Conservation (phyloP, 2,888 invertebrate genomes). For the Baronia brevicornis region DNA sequence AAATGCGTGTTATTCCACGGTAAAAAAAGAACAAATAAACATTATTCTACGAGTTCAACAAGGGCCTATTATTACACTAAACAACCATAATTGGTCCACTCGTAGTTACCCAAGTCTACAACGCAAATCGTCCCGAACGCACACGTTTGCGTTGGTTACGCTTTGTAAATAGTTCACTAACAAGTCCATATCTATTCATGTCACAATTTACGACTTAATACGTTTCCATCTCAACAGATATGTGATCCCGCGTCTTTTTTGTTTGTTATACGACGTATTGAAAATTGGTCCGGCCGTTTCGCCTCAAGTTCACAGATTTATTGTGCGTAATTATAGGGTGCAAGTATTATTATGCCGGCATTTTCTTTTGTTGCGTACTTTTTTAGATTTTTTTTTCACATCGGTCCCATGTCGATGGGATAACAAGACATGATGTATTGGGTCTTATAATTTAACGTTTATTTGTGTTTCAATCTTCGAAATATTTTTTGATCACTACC, state of each 20-base stretch:
- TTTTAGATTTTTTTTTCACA: conserved; percentile 23
- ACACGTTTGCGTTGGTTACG: conserved; percentile 17
- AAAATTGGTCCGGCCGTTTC: conserved; percentile 32
- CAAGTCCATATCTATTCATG: conserved; percentile 27
- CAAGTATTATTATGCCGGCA: conserved; percentile 27
- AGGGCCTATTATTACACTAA: conserved; percentile 21
- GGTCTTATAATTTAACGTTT: conserved; percentile 23
- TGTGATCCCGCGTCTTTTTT: conserved; percentile 25
- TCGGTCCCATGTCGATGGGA: conserved; percentile 25
- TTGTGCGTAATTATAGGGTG: conserved; percentile 54
- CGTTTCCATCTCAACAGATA: conserved; percentile 24
- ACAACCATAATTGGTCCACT: conserved; percentile 37
- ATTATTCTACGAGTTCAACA: too few species aligned
- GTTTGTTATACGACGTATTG: conserved; percentile 30
- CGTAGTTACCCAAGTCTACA: conserved; percentile 16
- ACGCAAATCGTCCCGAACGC: conserved; percentile 19
- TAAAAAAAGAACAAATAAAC: too few species aligned
- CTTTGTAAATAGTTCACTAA: conserved; percentile 22
- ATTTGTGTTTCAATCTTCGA: conserved; percentile 23
- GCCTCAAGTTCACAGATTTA: conserved; percentile 39
- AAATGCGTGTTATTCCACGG: too few species aligned
- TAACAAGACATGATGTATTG: conserved; percentile 28
- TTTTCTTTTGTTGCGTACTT: conserved; percentile 25
- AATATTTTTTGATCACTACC: conserved; percentile 13
- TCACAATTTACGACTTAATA: conserved; percentile 25